phyloP scores from a whole-genome alignment of 2,113 vertebrate genomes.

The Sorex fumeus region DNA sequence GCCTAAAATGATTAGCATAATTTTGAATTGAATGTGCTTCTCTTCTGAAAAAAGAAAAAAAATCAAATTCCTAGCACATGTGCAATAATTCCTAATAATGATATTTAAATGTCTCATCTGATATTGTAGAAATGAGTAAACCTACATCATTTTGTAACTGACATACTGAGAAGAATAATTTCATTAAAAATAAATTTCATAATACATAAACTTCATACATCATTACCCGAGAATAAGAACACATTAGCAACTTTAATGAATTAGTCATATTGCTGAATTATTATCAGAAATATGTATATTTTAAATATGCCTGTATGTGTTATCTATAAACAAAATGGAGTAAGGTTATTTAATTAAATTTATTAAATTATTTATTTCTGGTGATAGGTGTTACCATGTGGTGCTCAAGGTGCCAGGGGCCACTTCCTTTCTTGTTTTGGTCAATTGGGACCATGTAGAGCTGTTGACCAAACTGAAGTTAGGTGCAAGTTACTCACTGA shows the following conservation, averaged over 20 bases:
- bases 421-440: too few species aligned
- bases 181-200: slow-evolving; percentile 69
- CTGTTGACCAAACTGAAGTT: too few species aligned
- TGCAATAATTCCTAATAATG: neutral
- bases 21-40: neutral
- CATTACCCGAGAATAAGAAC: slow-evolving; percentile 56
- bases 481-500: neutral
- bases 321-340: neutral
- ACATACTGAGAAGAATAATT: slow-evolving; percentile 1
- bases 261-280: slow-evolving; percentile 44
- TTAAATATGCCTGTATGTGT: slow-evolving; percentile 34
- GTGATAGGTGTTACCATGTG: too few species aligned
- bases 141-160: slow-evolving; percentile 38
- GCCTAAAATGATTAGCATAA: neutral
- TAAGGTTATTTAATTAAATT: neutral
- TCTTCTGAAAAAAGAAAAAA: neutral
- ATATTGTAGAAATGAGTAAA: neutral
- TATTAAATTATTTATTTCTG: neutral
- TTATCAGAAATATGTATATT: slow-evolving; percentile 35
- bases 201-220: slow-evolving; percentile 57
- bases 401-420: too few species aligned
- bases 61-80: neutral
- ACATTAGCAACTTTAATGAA: slow-evolving; percentile 64
- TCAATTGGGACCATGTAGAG: too few species aligned
- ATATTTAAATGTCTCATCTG: slow-evolving; percentile 4